Conservation (phyloP, 2,888 invertebrate genomes). For the Chironomus tentans region DNA sequence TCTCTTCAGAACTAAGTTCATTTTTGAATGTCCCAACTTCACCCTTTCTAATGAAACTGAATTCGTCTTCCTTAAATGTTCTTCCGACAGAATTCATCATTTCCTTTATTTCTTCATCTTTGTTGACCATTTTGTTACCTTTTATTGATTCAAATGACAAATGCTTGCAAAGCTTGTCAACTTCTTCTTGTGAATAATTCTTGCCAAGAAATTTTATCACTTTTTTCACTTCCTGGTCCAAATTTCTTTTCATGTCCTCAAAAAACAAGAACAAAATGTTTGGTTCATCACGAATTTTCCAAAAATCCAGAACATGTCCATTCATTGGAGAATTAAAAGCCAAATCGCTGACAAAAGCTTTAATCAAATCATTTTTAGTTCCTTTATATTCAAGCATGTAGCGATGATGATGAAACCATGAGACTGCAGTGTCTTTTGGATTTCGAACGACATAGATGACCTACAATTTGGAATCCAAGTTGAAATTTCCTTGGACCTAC, state of each 20-base stretch:
- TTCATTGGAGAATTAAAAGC: slow-evolving; percentile 31
- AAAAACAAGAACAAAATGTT: slow-evolving; percentile 34
- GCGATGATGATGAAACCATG: slow-evolving; percentile 21
- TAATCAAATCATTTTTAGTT: slow-evolving; percentile 22
- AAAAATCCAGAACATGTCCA: slow-evolving; percentile 34
- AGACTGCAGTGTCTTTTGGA: neutral
- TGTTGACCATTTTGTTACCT: no score
- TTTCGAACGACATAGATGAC: neutral
- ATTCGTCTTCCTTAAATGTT: no score
- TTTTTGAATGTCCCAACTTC: slow-evolving; percentile 29
- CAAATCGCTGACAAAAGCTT: slow-evolving; percentile 28
- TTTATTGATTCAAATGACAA: slow-evolving; percentile 27
- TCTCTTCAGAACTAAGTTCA: slow-evolving; percentile 28
- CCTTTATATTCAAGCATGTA: slow-evolving; percentile 11
- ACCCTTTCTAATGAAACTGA: no score
- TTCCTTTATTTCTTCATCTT: neutral
- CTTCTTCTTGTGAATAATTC: slow-evolving; percentile 25
- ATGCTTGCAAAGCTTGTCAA: slow-evolving; percentile 27
- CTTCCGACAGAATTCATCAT: slow-evolving; percentile 19
- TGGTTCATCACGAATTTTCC: slow-evolving; percentile 31
- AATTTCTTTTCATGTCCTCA: slow-evolving; percentile 34
- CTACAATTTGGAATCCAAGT: no score
- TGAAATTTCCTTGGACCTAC: no score
- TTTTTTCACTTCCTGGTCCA: slow-evolving; percentile 29
- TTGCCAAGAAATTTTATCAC: slow-evolving; percentile 29